These are phyloP conservation scores for Okapia johnstoni DNA, from an alignment of 2,113 vertebrate species.

Conservation along the genomic window DNA sequence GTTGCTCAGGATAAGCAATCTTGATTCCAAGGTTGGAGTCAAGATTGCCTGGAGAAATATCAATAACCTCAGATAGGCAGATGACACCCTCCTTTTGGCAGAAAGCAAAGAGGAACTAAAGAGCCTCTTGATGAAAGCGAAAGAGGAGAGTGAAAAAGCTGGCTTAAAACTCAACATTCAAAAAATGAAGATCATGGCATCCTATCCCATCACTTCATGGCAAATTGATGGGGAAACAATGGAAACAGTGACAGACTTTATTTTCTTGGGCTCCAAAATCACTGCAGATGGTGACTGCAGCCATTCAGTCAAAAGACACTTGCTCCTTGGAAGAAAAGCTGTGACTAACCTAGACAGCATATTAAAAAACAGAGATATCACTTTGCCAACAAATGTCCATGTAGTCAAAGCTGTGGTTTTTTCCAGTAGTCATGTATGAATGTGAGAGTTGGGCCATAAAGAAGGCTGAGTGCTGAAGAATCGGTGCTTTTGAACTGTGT, in stretches of 20 bases:
- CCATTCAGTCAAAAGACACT: background rate
- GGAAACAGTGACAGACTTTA: background rate
- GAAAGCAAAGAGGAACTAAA: background rate
- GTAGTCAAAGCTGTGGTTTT: background rate
- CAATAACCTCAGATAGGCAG: background rate
- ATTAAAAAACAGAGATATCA: background rate
- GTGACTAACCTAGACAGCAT: background rate
- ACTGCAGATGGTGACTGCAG: background rate
- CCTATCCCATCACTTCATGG: background rate
- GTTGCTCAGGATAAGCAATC: background rate
- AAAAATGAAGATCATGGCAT: background rate
- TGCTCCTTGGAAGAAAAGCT: background rate
- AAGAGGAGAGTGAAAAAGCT: background rate
- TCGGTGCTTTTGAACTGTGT: background rate
- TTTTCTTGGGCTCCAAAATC: background rate
- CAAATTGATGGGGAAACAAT: background rate
- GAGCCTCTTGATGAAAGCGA: background rate
- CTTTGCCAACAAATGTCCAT: background rate
- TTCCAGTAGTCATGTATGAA: background rate
- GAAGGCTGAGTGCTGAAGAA: background rate
- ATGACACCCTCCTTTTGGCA: background rate
- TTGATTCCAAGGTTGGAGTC: background rate
- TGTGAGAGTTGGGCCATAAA: background rate
- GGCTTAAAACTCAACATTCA: background rate
- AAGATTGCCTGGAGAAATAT: background rate